Base-by-base conservation (phyloP, 1,140 invertebrate genomes). In the Pseudomyrmex gracilis region DNA sequence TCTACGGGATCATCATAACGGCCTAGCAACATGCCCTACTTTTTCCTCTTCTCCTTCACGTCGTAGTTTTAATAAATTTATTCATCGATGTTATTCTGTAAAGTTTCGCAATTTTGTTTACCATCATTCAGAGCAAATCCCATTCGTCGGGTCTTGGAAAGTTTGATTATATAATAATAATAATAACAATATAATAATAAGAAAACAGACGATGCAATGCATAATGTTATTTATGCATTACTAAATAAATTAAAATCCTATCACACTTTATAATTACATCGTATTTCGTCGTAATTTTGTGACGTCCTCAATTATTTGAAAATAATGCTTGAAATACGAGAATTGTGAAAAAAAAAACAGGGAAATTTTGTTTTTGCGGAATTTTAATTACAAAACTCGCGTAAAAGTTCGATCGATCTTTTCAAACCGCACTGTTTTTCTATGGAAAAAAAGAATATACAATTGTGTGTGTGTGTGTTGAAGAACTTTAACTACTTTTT, bases 161-260 rank as follows among this genome's bases (percentile, higher is more conserved):
- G 20, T 61, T 49, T 17, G 34, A 34, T 34, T 34, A 7, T 34
- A 34, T 5, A 24, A 34, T 34, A 34, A 34, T 34, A 34, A 34
- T 34, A 34, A 34, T 34, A 34, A 34, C 7, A 34, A 34, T 34
- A 34, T 34, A 34, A 34, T 0, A 47, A 58, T 78, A 47, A 70
- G 58, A 68, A 24, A 43, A 58, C 2, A 7, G 7, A 2, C 4
- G 10, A 12, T n/a, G 43, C 1, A 20, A 10, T 15, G 15, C 43
- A 20, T 43, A 71, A 58, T 20, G 8, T 47, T 20, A 17, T 58
- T 80, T 70, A 71, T n/a, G n/a, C n/a, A n/a, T 60, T 60, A 22
- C 22, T 58, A 7, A 53, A 22, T 45, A 45, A 24, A 15, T 7
- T 60, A 66, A 51, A 13, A 34, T 47, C 15, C 47, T 20, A 17